These are phyloP conservation scores for Suncus etruscus DNA, from an alignment of 2,113 vertebrate species.

Conservation along the genomic window DNA sequence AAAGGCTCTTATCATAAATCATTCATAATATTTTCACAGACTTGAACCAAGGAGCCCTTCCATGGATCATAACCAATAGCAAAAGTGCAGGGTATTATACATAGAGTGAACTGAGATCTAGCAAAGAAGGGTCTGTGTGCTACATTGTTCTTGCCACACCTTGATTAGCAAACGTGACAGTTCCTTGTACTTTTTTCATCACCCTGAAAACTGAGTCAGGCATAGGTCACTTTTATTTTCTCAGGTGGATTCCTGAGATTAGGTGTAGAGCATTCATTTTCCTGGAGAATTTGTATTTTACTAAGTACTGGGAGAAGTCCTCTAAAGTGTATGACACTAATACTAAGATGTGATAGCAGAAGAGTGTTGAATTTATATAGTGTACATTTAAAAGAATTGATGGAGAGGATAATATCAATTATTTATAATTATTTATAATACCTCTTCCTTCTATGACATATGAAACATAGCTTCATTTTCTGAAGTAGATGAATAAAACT, in stretches of 20 bases:
- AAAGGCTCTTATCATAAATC: conserved; percentile 80
- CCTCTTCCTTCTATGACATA: not conserved
- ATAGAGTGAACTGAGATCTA: not conserved
- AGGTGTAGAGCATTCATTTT: not conserved
- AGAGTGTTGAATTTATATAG: not conserved
- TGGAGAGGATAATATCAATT: not conserved
- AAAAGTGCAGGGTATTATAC: not conserved
- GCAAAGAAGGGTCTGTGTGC: not conserved
- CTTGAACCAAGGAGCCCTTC: conserved; percentile 73
- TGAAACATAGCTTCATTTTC: conserved; percentile 17
- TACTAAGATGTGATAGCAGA: not conserved
- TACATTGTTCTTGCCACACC: fast-evolving
- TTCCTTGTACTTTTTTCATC: fast-evolving
- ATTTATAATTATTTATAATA: conserved; percentile 4
- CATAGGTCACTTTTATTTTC: not conserved
- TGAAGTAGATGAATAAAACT: not conserved
- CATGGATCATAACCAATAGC: not conserved
- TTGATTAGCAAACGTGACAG: not conserved
- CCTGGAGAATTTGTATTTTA: not conserved
- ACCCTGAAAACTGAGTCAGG: not conserved
- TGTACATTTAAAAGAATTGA: not conserved
- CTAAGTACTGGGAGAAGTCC: conserved; percentile 14
- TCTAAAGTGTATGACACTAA: not conserved
- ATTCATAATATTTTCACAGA: conserved; percentile 76
- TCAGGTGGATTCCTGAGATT: conserved; percentile 19